Evolutionary conservation across 2,113 vertebrate species (phyloP), one percentile per base, ranked within the genome.

Genomic region (Aythya baeri): DNA sequence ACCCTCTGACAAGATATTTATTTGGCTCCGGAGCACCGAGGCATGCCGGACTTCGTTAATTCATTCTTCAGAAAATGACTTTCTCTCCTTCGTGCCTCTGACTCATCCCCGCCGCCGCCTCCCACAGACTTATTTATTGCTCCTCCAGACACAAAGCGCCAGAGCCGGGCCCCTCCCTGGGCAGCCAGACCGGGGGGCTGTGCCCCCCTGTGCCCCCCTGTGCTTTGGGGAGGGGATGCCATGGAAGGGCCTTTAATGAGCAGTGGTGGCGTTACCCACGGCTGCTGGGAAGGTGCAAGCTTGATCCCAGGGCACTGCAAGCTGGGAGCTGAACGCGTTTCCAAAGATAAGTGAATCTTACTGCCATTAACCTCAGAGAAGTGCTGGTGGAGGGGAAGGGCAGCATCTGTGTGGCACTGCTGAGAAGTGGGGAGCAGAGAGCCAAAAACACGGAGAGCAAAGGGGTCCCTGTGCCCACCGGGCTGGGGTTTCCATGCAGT

Each of bases 41-140:
- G 29, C 1, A 4, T 2, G 73, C 89, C 86, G 76, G 73, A 5
- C 88, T 13, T 1, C 3, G 22, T 16, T 65, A 31, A 17, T 2
- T 36, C 3, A 66, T 26, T 89, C 74, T 49, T 43, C 52, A 21
- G 17, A 50, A 27, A 20, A 63, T 44, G 72, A 68, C 50, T 94
- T 83, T 38, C 67, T 66, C 78, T 91, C 61, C 0, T 72, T 92
- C 62, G 61, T 52, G 61, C n/a, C 87, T 89, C 93, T 95, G 94
- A 96, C 84, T 96, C 93, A 95, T 91, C 89, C 31, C 62, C 77
- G 13, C 73, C 7, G 4, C 62, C 77, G 65, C 93, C 84, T 94
- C 96, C 88, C 86, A 50, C 92, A 6, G 72, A 13, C 83, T 91
- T 91, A 91, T 93, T 81, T 84, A 70, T 81, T 83, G 71, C 58